phyloP scores from a whole-genome alignment of 2,797 vertebrate species.

The Tapirus indicus region DNA sequence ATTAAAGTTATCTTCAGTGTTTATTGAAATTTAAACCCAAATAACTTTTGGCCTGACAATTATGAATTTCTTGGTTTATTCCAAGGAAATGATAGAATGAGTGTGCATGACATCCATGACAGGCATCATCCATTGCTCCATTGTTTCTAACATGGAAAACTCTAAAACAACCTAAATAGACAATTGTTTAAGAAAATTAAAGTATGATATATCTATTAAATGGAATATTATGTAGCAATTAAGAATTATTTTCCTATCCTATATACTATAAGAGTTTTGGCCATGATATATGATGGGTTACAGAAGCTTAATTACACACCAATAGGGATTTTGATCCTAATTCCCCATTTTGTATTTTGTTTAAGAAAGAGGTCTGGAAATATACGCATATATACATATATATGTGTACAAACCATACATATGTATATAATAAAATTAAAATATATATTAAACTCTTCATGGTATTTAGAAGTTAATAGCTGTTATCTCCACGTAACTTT shows the following conservation, averaged over 20 bases:
- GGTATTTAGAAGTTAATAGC: background rate
- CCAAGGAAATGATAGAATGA: background rate
- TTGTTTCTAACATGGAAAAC: background rate
- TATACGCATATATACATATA: background rate
- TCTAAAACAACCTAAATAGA: background rate
- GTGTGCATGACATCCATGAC: rapidly evolving
- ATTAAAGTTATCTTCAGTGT: background rate
- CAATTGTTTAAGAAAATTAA: background rate
- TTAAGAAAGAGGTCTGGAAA: background rate
- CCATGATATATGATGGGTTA: background rate
- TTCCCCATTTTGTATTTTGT: background rate
- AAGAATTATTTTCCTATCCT: background rate
- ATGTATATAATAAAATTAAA: background rate
- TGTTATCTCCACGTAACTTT: background rate
- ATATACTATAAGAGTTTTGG: background rate
- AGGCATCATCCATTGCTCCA: background rate
- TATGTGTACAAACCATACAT: rapidly evolving
- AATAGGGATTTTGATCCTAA: background rate
- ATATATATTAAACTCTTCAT: background rate
- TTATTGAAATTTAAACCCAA: background rate
- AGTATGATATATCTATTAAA: background rate
- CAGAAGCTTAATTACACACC: background rate
- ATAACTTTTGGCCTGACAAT: background rate
- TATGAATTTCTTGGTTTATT: background rate
- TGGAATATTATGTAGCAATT: background rate